A percentile compares a stretch with the other conserved stretches of the same genome.
These are phyloP conservation scores for Pitangus sulphuratus DNA, from an alignment of 2,797 vertebrate genomes.

Conservation along the genomic window DNA sequence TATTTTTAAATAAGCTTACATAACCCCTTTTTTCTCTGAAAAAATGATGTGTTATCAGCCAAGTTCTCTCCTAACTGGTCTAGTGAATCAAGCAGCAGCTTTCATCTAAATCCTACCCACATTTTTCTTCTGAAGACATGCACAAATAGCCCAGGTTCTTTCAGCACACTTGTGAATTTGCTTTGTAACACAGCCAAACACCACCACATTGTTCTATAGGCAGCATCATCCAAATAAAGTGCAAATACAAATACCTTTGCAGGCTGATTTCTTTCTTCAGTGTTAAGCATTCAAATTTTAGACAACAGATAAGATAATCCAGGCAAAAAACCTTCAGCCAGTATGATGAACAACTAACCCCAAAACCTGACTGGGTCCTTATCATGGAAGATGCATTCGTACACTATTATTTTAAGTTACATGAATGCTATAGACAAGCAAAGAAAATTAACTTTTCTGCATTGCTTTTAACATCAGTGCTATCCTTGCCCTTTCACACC, in stretches of 20 bases:
- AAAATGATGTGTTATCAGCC: not conserved
- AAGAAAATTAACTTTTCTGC: not conserved
- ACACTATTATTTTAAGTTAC: not conserved
- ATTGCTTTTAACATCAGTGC: not conserved
- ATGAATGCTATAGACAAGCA: not conserved
- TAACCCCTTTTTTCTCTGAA: not conserved
- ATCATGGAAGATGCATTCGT: not conserved
- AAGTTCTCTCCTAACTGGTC: not conserved
- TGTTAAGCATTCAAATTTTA: not conserved
- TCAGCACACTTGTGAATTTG: not conserved
- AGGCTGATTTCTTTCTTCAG: not conserved
- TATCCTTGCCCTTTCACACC: not conserved
- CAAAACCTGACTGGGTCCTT: not conserved
- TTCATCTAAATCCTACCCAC: not conserved
- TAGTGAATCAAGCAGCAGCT: not conserved
- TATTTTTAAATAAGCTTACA: not conserved
- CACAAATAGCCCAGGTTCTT: not conserved
- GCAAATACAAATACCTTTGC: not conserved
- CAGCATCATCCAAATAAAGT: not conserved
- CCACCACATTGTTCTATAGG: not conserved
- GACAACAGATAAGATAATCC: not conserved
- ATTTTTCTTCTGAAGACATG: not conserved
- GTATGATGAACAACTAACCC: not conserved
- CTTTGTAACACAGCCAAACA: not conserved
- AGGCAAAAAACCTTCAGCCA: not conserved